Base-by-base conservation (phyloP, 2,888 invertebrate genomes). In the Catocala nupta region DNA sequence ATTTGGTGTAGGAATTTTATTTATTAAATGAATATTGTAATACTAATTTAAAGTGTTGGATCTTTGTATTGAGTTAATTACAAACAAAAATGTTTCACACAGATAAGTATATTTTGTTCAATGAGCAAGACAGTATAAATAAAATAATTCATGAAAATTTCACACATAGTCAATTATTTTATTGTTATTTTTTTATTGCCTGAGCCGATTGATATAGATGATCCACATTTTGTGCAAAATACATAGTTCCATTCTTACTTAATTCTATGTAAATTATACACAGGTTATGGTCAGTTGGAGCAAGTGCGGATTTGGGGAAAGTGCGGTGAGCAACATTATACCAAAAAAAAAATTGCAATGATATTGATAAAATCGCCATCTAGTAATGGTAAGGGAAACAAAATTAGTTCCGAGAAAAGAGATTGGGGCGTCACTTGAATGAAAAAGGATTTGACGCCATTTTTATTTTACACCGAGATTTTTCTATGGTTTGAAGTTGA, bases 141-240 rank as follows among this genome's bases (percentile, higher is more conserved):
- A 8, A 39, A 39, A 39, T 39, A 7, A 39, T 39, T 39, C 36
- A 5, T 39, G 36, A 9, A 8, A 39, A 7, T 39, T 39, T 39
- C 8, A 43, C 11, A 43, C 36, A 54, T 33, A 34, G 13, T 34
- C 9, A 34, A 12, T 33, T 42, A 12, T 34, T 54, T 44, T 13
- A 55, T 43, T 44, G 43, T 8, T 5, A 36, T 5, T 36, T 36
- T 36, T 36, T 36, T 7, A 5, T 7, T 8, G 9, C 8, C 16
- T 34, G 44, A 43, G 13, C 45, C 42, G 33, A 56, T 56, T 5
- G 11, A 12, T 33, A 25, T 48, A 43, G 8, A 16, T 48, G 48
- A 62, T 51, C 5, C 63, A n/a, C n/a, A 33, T 51, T 73, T 71
- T 71, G 74, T 73, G 74, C 74, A 62, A 66, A 65, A 59, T 65